Evolutionary conservation across 2,888 invertebrate genomes (phyloP).

Genomic region (Stegana nigrithorax): DNA sequence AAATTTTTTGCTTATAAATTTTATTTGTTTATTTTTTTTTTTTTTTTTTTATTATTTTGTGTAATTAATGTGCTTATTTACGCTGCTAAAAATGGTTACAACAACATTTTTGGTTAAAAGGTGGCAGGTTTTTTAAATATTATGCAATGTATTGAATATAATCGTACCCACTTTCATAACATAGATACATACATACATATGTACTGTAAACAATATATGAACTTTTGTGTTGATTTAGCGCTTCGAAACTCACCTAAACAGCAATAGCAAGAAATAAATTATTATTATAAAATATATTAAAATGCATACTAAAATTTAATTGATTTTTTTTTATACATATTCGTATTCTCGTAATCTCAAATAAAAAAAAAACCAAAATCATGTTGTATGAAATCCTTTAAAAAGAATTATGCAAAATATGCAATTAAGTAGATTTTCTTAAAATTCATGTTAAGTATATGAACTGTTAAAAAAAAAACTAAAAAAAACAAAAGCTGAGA

Average conservation of each 20-base stretch:
- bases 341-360: too few species aligned
- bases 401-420: background rate
- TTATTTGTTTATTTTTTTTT: too few species aligned
- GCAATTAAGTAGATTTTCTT: constrained; percentile 6
- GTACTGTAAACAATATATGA: constrained; percentile 10
- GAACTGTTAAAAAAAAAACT: constrained; percentile 5
- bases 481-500: too few species aligned
- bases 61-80: background rate
- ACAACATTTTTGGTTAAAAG: background rate
- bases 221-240: background rate
- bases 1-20: too few species aligned
- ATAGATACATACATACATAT: constrained; percentile 26
- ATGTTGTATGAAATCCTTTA: constrained; percentile 1
- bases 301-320: background rate
- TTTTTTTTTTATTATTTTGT: constrained; percentile 19
- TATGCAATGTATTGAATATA: too few species aligned
- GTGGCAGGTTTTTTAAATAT: too few species aligned
- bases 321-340: too few species aligned
- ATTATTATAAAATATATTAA: background rate
- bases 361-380: background rate
- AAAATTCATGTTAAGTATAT: constrained; percentile 12
- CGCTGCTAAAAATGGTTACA: too few species aligned
- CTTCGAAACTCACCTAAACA: background rate
- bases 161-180: too few species aligned
- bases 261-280: background rate